A percentile compares a stretch with the other conserved stretches of the same genome.
Conservation (phyloP, 2,888 invertebrate genomes). For the Brachypalpus laphriformis region DNA sequence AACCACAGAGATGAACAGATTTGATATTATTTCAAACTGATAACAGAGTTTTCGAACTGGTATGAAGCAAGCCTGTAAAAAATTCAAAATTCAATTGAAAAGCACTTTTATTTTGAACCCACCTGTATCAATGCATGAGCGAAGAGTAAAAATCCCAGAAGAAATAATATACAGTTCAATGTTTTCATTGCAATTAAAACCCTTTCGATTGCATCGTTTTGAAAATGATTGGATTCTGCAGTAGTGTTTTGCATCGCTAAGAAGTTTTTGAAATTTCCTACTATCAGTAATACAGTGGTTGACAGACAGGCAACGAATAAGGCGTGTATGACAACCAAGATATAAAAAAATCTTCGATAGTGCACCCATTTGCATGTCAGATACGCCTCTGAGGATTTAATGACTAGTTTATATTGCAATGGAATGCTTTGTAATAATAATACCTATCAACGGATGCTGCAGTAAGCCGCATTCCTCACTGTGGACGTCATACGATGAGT, state of each 20-base stretch:
- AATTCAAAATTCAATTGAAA: not conserved
- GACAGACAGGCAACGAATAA: constrained; percentile 82
- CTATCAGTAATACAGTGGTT: constrained; percentile 55
- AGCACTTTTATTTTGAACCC: not conserved
- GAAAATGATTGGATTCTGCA: not conserved
- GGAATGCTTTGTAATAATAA: not conserved
- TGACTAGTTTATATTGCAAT: constrained; percentile 54
- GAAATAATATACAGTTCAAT: not conserved
- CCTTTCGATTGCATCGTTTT: not conserved
- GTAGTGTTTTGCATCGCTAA: not conserved
- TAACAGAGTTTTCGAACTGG: constrained; percentile 68
- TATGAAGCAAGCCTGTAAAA: constrained; percentile 68
- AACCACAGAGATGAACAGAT: constrained; percentile 66
- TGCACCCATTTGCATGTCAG: constrained; percentile 84
- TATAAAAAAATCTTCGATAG: constrained; percentile 83
- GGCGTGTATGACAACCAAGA: constrained; percentile 81
- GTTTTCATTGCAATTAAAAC: not conserved
- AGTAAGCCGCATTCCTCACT: constrained; percentile 79
- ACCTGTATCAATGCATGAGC: constrained; percentile 59
- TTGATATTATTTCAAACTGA: constrained; percentile 74
- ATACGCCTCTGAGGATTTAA: constrained; percentile 80
- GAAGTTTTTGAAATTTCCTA: not conserved
- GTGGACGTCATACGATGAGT: constrained; percentile 79
- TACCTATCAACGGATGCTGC: constrained; percentile 83
- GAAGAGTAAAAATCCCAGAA: constrained; percentile 18